Conservation (phyloP, 1,140 invertebrate species). For the Gonatopus flavifemur region DNA sequence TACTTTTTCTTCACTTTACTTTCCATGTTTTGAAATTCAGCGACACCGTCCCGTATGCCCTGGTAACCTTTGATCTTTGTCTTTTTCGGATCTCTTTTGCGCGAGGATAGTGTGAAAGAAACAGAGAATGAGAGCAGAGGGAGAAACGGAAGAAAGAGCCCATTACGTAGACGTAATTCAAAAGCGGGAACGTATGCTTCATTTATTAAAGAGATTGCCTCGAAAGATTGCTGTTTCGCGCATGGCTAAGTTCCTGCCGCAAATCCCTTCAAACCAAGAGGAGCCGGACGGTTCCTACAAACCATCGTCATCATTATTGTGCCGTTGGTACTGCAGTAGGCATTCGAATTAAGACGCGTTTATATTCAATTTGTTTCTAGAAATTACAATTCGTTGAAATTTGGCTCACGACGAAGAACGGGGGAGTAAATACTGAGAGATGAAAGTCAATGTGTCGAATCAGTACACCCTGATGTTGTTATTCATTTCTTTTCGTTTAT, state of each 20-base stretch:
- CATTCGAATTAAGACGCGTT: slow-evolving; percentile 53
- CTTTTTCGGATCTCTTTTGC: slow-evolving; percentile 25
- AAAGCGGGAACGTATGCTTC: slow-evolving; percentile 48
- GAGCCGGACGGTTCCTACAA: slow-evolving; percentile 31
- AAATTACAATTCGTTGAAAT: slow-evolving; percentile 53
- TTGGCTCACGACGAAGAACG: slow-evolving; percentile 40
- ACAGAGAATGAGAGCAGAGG: slow-evolving; percentile 4
- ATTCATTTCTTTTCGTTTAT: too few species aligned
- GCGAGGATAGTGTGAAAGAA: slow-evolving; percentile 20
- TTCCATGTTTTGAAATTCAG: too few species aligned
- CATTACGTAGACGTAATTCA: slow-evolving; percentile 49
- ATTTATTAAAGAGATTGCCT: slow-evolving; percentile 54
- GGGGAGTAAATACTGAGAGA: too few species aligned
- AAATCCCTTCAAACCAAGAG: slow-evolving; percentile 32
- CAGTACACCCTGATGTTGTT: too few species aligned
- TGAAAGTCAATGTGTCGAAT: too few species aligned
- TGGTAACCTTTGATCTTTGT: slow-evolving; percentile 28
- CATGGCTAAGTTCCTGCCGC: slow-evolving; percentile 42
- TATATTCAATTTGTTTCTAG: slow-evolving; percentile 55
- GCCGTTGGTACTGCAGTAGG: slow-evolving; percentile 47
- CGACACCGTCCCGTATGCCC: too few species aligned
- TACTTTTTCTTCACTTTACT: too few species aligned
- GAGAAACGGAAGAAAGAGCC: slow-evolving; percentile 17
- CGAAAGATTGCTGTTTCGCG: slow-evolving; percentile 52
- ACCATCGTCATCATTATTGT: slow-evolving; percentile 48